Conservation (phyloP, 2,888 invertebrate species). For the Parasteatoda lunata region DNA sequence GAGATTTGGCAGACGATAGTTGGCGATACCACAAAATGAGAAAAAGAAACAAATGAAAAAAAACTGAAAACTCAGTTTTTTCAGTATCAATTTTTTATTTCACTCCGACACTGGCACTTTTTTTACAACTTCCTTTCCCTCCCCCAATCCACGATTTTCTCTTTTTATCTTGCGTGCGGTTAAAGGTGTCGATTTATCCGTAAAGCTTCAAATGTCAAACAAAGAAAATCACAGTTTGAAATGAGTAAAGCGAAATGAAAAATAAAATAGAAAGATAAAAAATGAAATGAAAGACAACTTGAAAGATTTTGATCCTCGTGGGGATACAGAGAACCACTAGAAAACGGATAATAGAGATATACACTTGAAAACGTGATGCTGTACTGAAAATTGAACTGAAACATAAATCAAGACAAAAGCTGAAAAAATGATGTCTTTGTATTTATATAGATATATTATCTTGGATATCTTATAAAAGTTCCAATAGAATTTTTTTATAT, state of each 20-base stretch:
- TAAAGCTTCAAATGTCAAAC: conserved; percentile 67
- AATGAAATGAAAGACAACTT: conserved; percentile 68
- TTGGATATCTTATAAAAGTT: conserved; percentile 58
- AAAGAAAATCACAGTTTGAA: conserved; percentile 67
- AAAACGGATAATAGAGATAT: conserved; percentile 68
- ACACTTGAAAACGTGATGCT: conserved; percentile 67
- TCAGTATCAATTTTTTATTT: conserved; percentile 63
- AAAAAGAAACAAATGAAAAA: background rate
- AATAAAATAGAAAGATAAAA: conserved; percentile 30
- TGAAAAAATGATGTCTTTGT: conserved; percentile 62
- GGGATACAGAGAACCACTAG: conserved; percentile 56
- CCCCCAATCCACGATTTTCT: conserved; percentile 6
- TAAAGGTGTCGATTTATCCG: conserved; percentile 68
- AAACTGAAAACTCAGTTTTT: conserved; percentile 11
- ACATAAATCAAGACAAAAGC: conserved; percentile 67
- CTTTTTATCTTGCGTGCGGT: conserved; percentile 48
- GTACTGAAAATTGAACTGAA: conserved; percentile 61
- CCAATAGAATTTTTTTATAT: conserved; percentile 48
- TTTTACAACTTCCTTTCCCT: conserved; percentile 13
- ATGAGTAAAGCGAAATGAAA: conserved; percentile 57
- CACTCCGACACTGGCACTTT: conserved; percentile 46
- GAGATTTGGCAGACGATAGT: conserved; percentile 28
- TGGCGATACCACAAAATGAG: conserved; percentile 46
- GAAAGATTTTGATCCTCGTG: conserved; percentile 67
- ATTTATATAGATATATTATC: conserved; percentile 44